Percentiles rank a stretch among this genome's conserved stretches.
phyloP scores from a whole-genome alignment of 2,797 vertebrate genomes.

The Miichthys miiuy region DNA sequence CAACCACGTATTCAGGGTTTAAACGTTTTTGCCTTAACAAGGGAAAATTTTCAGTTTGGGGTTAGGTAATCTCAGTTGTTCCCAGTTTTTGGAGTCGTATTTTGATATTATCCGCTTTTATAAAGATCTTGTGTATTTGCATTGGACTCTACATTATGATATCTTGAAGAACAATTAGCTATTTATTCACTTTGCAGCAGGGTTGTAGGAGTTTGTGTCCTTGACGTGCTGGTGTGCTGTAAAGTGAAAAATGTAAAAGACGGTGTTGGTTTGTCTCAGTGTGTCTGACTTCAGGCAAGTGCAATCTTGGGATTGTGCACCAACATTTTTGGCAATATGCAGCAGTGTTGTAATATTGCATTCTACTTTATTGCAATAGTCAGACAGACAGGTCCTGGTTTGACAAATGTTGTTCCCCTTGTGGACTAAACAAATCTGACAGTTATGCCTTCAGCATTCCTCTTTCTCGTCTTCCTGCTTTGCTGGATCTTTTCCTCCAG shows the following conservation, averaged over 20 bases:
- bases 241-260: slow-evolving; percentile 23
- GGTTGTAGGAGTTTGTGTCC: neutral
- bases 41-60: neutral
- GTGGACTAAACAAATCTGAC: slow-evolving; percentile 27
- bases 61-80: neutral
- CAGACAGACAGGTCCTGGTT: neutral
- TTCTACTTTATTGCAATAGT: slow-evolving; percentile 26
- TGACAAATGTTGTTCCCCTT: slow-evolving; percentile 32
- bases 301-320: slow-evolving; percentile 17
- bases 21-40: neutral
- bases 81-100: neutral
- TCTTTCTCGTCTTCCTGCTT: slow-evolving; percentile 2
- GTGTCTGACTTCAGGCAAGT: slow-evolving; percentile 21
- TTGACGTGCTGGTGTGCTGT: neutral
- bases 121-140: neutral
- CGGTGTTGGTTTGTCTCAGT: slow-evolving; percentile 21
- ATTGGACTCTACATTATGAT: neutral
- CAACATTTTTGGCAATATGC: slow-evolving; percentile 39
- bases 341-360: slow-evolving; percentile 28
- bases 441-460: slow-evolving; percentile 4
- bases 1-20: slow-evolving; percentile 8
- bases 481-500: neutral
- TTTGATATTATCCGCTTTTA: neutral
- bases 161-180: neutral
- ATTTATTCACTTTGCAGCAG: neutral